Evolutionary conservation across 2,888 invertebrate species (phyloP), one percentile per base, ranked within the genome.

Genomic region (Hybos culiciformis): DNA sequence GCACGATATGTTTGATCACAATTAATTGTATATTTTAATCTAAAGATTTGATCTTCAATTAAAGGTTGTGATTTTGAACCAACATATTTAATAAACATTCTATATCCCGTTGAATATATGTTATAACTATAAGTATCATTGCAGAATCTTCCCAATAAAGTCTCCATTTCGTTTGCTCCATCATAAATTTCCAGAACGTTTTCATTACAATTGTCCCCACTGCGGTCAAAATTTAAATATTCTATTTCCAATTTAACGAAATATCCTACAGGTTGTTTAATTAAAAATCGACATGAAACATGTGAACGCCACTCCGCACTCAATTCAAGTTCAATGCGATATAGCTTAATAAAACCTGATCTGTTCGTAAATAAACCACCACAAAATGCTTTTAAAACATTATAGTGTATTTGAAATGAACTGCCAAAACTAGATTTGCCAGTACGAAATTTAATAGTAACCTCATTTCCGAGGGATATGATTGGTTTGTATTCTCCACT

Each of bases 231-330:
- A n/a, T n/a, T n/a, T n/a, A n/a, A n/a, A n/a, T n/a, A n/a, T n/a
- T n/a, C 78, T 3, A 90, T 54, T 3, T 74, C 63, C 51, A 92
- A 76, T 17, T 63, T 61, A 5, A 70, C 54, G 58, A 90, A 80
- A 2, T 70, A 69, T 9, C 73, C 72, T 1, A 59, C 52, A 0
- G 77, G 74, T 18, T 83, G 71, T 56, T 77, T 74, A 51, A 94
- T 86, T 50, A 79, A 71, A 71, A 88, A 94, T 51, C 85, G 82
- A 54, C 93, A 93, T n/a, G n/a, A n/a, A n/a, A n/a, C n/a, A n/a
- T n/a, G n/a, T n/a, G n/a, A n/a, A n/a, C n/a, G n/a, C n/a, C n/a
- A n/a, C n/a, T n/a, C n/a, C n/a, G n/a, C n/a, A n/a, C n/a, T n/a
- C n/a, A n/a, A n/a, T n/a, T n/a, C n/a, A 8, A 72, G 73, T 44